Evolutionary conservation across 2,888 invertebrate genomes (phyloP).

Genomic region (Rotaria magnacalcarata): DNA sequence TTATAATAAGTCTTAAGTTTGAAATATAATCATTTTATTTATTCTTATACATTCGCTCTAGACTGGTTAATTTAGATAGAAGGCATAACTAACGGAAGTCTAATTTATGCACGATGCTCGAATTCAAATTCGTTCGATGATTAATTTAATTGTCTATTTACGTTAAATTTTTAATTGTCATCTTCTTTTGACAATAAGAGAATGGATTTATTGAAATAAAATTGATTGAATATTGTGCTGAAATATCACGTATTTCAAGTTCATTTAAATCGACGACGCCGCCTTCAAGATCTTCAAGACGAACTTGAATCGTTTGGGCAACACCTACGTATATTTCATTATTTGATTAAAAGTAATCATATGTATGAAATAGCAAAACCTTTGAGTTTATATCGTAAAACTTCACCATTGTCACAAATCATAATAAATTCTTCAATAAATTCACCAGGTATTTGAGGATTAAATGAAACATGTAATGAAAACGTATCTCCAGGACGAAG

Average conservation of each 20-base stretch:
- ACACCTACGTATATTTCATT: background rate
- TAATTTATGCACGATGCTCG: too few species aligned
- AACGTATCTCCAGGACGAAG: background rate
- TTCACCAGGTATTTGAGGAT: background rate
- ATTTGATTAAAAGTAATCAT: background rate
- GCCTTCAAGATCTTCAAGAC: background rate
- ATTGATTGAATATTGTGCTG: background rate
- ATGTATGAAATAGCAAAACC: background rate
- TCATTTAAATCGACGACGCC: background rate
- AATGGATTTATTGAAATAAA: conserved; percentile 11
- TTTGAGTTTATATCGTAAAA: background rate
- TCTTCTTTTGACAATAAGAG: conserved; percentile 19
- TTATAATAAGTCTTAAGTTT: too few species aligned
- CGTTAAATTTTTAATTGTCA: conserved; percentile 11
- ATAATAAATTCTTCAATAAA: background rate
- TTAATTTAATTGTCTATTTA: background rate
- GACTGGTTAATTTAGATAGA: too few species aligned
- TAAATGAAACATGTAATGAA: conserved; percentile 11
- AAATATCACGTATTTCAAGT: conserved; percentile 14
- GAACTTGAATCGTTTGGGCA: conserved; percentile 2
- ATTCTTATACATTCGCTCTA: too few species aligned
- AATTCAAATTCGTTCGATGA: too few species aligned
- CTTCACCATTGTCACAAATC: conserved; percentile 25
- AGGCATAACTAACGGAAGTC: too few species aligned
- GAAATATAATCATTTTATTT: too few species aligned